These are phyloP conservation scores for Elanus axillaris DNA, from an alignment of 2,113 vertebrate species.

Conservation along the genomic window DNA sequence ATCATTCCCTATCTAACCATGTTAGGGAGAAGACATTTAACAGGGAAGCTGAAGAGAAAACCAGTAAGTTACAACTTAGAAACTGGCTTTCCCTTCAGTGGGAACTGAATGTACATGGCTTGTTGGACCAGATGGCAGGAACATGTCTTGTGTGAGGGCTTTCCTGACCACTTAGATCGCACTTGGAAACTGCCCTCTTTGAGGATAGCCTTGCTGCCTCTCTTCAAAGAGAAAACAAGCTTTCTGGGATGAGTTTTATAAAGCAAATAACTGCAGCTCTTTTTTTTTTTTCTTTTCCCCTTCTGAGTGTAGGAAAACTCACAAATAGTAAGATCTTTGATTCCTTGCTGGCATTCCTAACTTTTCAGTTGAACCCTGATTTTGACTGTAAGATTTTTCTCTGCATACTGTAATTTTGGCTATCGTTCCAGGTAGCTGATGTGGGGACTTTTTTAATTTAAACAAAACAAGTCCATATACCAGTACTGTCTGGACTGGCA, in stretches of 20 bases:
- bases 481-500: neutral
- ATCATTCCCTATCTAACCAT: neutral
- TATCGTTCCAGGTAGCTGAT: neutral
- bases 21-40: neutral
- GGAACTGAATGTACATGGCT: neutral
- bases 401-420: neutral
- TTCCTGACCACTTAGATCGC: neutral
- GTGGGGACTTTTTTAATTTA: neutral
- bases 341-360: neutral
- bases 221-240: neutral
- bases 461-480: neutral
- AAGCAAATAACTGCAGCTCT: neutral
- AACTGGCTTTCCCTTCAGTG: neutral
- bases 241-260: neutral
- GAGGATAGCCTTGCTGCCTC: neutral
- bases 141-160: accelerated
- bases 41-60: neutral
- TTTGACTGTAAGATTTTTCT: accelerated
- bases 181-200: neutral
- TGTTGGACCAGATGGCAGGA: neutral
- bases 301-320: neutral
- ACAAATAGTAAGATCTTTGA: neutral
- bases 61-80: neutral
- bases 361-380: neutral
- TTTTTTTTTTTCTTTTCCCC: neutral